Percentiles rank a stretch among this genome's conserved stretches.
Evolutionary conservation across 2,888 invertebrate species (phyloP).

Genomic region (Hypomecis atomaria): DNA sequence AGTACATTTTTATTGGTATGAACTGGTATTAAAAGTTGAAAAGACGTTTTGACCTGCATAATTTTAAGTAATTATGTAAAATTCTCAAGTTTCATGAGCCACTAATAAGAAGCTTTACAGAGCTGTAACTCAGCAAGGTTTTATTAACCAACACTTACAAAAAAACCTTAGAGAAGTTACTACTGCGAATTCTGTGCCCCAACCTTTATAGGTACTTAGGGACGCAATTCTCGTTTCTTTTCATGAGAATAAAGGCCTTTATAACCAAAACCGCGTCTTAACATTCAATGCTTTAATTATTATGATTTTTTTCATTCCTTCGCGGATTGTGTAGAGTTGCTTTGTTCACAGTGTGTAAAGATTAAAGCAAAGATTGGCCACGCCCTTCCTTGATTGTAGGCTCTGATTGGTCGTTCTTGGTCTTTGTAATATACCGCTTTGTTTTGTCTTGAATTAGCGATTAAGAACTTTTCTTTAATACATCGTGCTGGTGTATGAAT

Average conservation of each 20-base stretch:
- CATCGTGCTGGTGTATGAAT: slow-evolving; percentile 28
- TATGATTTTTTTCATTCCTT: slow-evolving; percentile 65
- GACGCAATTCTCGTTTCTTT: slow-evolving; percentile 47
- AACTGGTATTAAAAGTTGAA: background rate
- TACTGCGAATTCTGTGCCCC: background rate
- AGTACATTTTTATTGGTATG: background rate
- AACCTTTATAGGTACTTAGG: slow-evolving; percentile 32
- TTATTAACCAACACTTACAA: slow-evolving; percentile 37
- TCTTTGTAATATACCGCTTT: slow-evolving; percentile 73
- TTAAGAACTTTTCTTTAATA: slow-evolving; percentile 46
- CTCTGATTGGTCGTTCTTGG: slow-evolving; percentile 69
- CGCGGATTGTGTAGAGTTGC: slow-evolving; percentile 68
- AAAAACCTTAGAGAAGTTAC: slow-evolving; percentile 23
- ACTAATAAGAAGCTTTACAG: slow-evolving; percentile 22
- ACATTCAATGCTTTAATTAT: slow-evolving; percentile 70
- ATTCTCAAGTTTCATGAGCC: slow-evolving; percentile 10
- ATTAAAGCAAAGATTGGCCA: slow-evolving; percentile 68
- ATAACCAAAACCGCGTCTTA: slow-evolving; percentile 42
- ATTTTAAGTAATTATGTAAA: slow-evolving; percentile 7
- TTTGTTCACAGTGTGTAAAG: slow-evolving; percentile 68
- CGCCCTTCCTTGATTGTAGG: slow-evolving; percentile 67
- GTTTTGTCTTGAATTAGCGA: slow-evolving; percentile 72
- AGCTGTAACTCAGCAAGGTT: slow-evolving; percentile 26
- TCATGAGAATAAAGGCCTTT: slow-evolving; percentile 47
- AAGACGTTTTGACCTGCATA: background rate